Base-by-base conservation (phyloP, 2,113 vertebrate genomes). In the Salvelinus namaycush region DNA sequence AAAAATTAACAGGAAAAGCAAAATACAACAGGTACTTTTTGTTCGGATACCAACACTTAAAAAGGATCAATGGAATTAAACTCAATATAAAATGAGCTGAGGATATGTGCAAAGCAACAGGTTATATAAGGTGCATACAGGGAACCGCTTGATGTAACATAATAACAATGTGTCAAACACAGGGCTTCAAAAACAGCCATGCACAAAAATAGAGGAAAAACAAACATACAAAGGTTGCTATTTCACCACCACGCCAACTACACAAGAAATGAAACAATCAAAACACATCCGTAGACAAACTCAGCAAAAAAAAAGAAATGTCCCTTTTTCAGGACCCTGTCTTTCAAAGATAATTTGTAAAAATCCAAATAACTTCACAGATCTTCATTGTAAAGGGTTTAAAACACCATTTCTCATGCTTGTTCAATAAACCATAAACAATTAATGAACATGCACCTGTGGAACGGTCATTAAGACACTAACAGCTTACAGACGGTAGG, bases 71-170 rank as follows among this genome's bases (percentile, higher is more conserved):
- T 59, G 65, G 69, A 74, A 72, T 66, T 44, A 27, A 81, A 49
- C 68, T 44, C 5, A 67, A 75, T 39, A 66, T 81, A 70, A 75
- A 76, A 65, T 66, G 73, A 78, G 76, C 74, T 62, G 11, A 57
- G 13, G 22, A n/a, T 73, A 74, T 80, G 78, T 81, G 39, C 39
- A 77, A 83, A 80, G 76, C 71, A 65, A 77, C 76, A n/a, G 44
- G 69, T 73, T 70, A 78, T 77, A 76, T 79, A 76, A 79, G 60
- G 67, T 81, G 76, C 60, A 67, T 76, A 64, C 44, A 74, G 65
- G 51, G 54, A 54, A 51, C 24, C 59, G 54, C 64, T 44, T 44
- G 39, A 44, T 44, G 39, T 44, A 79, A 74, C 39, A 44, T 44
- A 44, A 44, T 11, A 24, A 76, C 68, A 73, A 59, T 69, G 62